Conservation (phyloP, 2,113 vertebrate species). For the Hucho hucho region DNA sequence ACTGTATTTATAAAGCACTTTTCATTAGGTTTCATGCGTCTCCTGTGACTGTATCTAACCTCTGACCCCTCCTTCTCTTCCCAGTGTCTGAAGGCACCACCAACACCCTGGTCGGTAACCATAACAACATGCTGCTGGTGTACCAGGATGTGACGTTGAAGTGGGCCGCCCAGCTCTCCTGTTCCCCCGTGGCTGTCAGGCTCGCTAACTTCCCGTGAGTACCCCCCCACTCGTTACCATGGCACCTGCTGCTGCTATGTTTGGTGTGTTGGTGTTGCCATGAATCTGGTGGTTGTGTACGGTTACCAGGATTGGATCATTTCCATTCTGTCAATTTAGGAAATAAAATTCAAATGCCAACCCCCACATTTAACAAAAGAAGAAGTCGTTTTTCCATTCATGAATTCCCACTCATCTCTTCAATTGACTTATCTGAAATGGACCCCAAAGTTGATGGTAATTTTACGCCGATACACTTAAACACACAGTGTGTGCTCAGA, state of each 20-base stretch:
- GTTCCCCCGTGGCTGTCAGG: conserved; percentile 82
- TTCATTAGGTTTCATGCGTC: neutral
- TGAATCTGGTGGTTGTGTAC: too few species aligned
- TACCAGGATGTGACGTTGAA: conserved; percentile 92
- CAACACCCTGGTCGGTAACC: conserved; percentile 88
- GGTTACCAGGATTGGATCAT: too few species aligned
- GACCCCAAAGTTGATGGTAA: neutral
- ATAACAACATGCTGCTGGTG: conserved; percentile 87
- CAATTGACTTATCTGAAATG: neutral
- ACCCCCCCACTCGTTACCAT: too few species aligned
- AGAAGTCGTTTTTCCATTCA: too few species aligned
- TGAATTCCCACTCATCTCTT: too few species aligned
- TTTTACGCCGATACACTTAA: neutral
- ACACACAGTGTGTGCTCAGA: conserved; percentile 18
- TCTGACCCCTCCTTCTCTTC: neutral
- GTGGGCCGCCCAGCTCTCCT: conserved; percentile 91
- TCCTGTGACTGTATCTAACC: neutral
- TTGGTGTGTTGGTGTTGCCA: too few species aligned
- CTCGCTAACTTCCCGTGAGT: conserved; percentile 90
- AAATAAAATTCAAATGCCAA: too few species aligned
- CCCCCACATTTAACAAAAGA: too few species aligned
- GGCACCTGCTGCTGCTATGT: too few species aligned
- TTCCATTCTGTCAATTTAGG: too few species aligned
- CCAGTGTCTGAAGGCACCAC: conserved; percentile 86
- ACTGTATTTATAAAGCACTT: too few species aligned